Conservation (phyloP, 2,113 vertebrate genomes). For the Motacilla tschutschensis region DNA sequence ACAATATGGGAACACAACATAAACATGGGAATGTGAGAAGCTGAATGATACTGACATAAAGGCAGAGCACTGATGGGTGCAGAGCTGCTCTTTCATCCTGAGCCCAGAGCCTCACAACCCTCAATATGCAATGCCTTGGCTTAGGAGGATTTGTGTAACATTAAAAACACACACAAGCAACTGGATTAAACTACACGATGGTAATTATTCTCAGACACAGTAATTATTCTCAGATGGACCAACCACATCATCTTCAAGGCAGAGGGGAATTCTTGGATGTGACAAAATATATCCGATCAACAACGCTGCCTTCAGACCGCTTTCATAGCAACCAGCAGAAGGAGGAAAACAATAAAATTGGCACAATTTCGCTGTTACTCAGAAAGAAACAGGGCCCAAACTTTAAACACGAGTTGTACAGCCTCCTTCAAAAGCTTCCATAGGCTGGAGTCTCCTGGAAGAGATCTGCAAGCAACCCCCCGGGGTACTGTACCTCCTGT, state of each 20-base stretch:
- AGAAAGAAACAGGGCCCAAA: background rate
- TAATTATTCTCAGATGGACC: conserved; percentile 18
- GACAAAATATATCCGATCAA: background rate
- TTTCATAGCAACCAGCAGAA: accelerated
- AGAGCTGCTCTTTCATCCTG: background rate
- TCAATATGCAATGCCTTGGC: background rate
- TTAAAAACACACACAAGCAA: background rate
- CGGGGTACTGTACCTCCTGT: conserved; percentile 49
- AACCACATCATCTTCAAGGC: background rate
- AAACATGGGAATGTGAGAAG: background rate
- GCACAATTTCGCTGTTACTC: background rate
- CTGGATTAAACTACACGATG: background rate
- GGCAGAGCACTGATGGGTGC: background rate
- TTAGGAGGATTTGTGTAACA: background rate
- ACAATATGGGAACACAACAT: background rate
- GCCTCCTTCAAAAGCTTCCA: background rate
- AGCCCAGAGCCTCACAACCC: background rate
- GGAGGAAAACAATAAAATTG: background rate
- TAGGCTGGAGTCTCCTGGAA: background rate
- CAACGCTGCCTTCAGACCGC: background rate
- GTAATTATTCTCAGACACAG: background rate
- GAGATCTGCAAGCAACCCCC: accelerated
- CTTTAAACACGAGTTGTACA: background rate
- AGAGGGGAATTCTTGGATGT: background rate
- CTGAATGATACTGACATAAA: background rate